These are phyloP conservation scores for Ellobius talpinus DNA, from an alignment of 2,113 vertebrate genomes.

Conservation along the genomic window DNA sequence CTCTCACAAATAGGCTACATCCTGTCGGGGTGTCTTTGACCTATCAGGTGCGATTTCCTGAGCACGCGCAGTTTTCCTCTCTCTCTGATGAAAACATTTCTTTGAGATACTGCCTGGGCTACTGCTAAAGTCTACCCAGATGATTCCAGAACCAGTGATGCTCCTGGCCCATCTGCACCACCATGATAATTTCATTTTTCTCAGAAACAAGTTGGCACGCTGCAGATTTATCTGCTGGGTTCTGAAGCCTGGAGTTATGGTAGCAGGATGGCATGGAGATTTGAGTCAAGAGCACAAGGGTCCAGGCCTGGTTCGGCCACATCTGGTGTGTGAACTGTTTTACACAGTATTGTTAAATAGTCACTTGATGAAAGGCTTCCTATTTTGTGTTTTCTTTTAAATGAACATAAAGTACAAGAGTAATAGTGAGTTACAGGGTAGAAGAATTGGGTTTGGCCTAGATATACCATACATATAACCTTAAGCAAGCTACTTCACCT, in stretches of 20 bases:
- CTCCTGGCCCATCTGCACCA: background rate
- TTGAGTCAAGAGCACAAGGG: background rate
- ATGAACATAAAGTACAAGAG: background rate
- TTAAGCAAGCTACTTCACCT: background rate
- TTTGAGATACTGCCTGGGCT: background rate
- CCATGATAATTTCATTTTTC: background rate
- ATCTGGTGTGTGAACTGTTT: background rate
- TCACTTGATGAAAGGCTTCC: background rate
- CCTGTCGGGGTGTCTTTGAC: background rate
- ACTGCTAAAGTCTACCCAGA: background rate
- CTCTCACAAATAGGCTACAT: background rate
- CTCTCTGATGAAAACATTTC: background rate
- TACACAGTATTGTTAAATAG: background rate
- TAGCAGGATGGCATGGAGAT: background rate
- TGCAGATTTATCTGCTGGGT: background rate
- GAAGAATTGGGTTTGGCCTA: background rate
- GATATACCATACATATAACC: background rate
- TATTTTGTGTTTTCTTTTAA: background rate
- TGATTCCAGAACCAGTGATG: background rate
- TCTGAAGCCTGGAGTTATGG: background rate
- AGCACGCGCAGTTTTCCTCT: background rate
- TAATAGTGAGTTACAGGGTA: background rate
- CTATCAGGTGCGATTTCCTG: slow-evolving; percentile 53
- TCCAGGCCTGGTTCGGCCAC: background rate
- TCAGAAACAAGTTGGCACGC: background rate